phyloP scores from a whole-genome alignment of 2,888 invertebrate genomes.

The Lottia gigantea region DNA sequence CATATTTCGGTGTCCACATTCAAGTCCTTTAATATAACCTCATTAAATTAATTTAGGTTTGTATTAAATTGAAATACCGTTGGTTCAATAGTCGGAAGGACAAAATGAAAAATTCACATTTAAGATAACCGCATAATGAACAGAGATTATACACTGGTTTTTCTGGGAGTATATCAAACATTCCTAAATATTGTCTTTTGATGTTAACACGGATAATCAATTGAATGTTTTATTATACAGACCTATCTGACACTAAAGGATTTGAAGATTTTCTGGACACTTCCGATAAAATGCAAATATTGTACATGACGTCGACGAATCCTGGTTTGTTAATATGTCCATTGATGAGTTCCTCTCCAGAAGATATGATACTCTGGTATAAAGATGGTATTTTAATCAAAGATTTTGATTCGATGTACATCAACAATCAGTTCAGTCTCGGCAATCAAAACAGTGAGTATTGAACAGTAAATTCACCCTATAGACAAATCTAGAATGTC shows the following conservation, averaged over 20 bases:
- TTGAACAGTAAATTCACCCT: neutral
- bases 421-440: neutral
- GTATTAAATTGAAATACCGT: too few species aligned
- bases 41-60: too few species aligned
- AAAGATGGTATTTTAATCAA: slow-evolving; percentile 47
- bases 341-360: slow-evolving; percentile 33
- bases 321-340: slow-evolving; percentile 36
- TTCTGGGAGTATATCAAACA: too few species aligned
- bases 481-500: too few species aligned
- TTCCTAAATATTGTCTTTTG: too few species aligned
- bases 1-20: too few species aligned
- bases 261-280: neutral
- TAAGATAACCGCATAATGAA: too few species aligned
- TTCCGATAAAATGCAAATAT: slow-evolving; percentile 15
- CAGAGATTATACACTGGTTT: too few species aligned
- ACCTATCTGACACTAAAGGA: neutral
- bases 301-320: slow-evolving; percentile 28
- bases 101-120: too few species aligned
- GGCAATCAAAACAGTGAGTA: neutral
- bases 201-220: too few species aligned
- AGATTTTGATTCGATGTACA: neutral
- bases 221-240: neutral
- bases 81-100: too few species aligned
- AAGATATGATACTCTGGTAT: slow-evolving; percentile 51
- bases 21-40: too few species aligned